phyloP scores from a whole-genome alignment of 2,888 invertebrate species.

The Camponotus fellah region DNA sequence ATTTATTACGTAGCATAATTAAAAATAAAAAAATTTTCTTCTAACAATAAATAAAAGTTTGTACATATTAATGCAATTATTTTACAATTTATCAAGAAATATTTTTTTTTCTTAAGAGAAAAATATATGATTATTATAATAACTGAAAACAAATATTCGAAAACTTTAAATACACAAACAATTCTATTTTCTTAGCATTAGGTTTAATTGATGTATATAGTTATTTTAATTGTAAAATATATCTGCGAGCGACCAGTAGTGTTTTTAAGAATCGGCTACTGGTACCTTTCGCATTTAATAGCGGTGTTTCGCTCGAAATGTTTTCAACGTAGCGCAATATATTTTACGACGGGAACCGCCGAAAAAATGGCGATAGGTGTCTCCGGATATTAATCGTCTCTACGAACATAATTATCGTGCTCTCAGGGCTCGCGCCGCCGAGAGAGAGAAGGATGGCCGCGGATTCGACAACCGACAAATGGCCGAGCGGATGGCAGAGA shows the following conservation, averaged over 20 bases:
- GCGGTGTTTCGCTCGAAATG: slow-evolving; percentile 32
- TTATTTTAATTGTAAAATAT: slow-evolving; percentile 1
- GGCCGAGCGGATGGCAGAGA: slow-evolving; percentile 69
- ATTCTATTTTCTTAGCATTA: not conserved
- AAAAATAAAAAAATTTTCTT: not conserved
- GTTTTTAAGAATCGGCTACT: slow-evolving; percentile 10
- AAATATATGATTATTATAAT: not conserved
- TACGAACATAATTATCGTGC: slow-evolving; percentile 65
- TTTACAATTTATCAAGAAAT: not conserved
- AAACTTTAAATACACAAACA: not conserved
- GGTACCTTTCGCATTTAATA: slow-evolving; percentile 24
- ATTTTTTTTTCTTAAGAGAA: not conserved
- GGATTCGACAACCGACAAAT: slow-evolving; percentile 75
- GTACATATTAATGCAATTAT: not conserved
- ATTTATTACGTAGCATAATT: slow-evolving; percentile 1
- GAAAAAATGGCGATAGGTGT: slow-evolving; percentile 66
- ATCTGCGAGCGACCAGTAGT: slow-evolving; percentile 3
- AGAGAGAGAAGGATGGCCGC: slow-evolving; percentile 61
- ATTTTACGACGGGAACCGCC: slow-evolving; percentile 58
- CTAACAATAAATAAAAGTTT: not conserved
- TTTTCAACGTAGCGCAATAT: slow-evolving; percentile 35
- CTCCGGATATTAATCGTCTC: slow-evolving; percentile 68
- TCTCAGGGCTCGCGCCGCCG: slow-evolving; percentile 63
- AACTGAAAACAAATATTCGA: not conserved
- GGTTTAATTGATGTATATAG: not conserved